Base-by-base conservation (phyloP, 2,888 invertebrate genomes). In the Micoletzkya japonica region DNA sequence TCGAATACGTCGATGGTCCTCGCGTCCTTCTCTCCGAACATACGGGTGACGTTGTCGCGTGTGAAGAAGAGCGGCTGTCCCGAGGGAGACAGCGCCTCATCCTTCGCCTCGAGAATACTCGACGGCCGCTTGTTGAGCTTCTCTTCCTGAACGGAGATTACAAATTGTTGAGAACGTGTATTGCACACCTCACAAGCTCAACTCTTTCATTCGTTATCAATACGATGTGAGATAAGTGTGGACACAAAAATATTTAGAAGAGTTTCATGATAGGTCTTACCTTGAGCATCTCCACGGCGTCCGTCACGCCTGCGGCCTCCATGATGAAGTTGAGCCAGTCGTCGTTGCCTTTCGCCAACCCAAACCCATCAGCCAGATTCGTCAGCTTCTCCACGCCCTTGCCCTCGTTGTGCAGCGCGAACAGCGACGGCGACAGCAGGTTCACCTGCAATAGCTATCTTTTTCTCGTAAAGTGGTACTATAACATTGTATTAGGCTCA, bases 251-350 rank as follows among this genome's bases (percentile, higher is more conserved):
- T n/a, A n/a, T n/a, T n/a, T n/a, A n/a, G n/a, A n/a, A n/a, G n/a
- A n/a, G n/a, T n/a, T n/a, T n/a, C n/a, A n/a, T n/a, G n/a, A n/a
- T n/a, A n/a, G n/a, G n/a, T n/a, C 10, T 14, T 44, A 56, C 56
- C 44, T 71, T 72, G 50, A 77, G 68, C 50, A 52, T 70, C 0
- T 71, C 70, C 10, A 78, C 76, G 10, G 78, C 74, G 44, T 78
- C 78, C 1, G 73, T 73, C 10, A 78, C 78, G 24, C 83, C 83
- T 39, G 82, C 77, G 4, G 82, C 82, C 70, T 83, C 83, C 30
- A 84, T 72, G 28, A 83, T 78, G 56, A 83, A 78, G 44, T 83
- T 79, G 70, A 83, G 71, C 83, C 81, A 84, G 34, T 78, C 76
- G 34, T 82, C 71, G 58, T 78, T 78, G 37, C 59, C 34, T 49